Base-by-base conservation (phyloP, 1,140 invertebrate species). In the Zaprionus inermis region DNA sequence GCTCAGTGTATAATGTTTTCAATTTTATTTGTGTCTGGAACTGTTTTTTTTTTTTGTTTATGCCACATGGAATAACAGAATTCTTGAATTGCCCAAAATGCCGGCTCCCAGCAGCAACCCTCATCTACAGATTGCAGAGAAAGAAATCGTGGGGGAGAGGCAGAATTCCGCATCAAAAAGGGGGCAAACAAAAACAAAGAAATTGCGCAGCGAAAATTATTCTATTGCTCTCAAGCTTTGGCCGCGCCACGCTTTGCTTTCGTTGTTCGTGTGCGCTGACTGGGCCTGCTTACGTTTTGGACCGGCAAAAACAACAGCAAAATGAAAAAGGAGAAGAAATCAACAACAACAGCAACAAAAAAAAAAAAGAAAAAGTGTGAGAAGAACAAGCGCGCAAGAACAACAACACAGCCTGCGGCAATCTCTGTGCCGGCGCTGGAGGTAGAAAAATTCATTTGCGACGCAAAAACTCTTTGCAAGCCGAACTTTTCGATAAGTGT, bases 181-280 rank as follows among this genome's bases (percentile, higher is more conserved):
- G 20, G 38, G 58, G n/a, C 18, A 49, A 72, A 55, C 34, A 57
- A 73, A 74, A 67, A 57, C 30, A 69, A 79, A 82, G 79, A 88
- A 89, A 88, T 88, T 88, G 84, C 83, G 83, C 83, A 88, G 84
- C 77, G 70, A 67, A 80, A 69, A 76, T 57, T 52, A 16, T 46
- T 57, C 24, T 63, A 51, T 66, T 73, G 38, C 68, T 46, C 34
- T 18, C 38, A 44, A 28, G 36, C 36, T 36, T 36, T 36, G 12
- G 30, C 49, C 3, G 24, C 65, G 32, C 69, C 70, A 64, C 59
- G 71, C 34, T 60, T 63, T 59, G 71, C 24, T 78, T 44, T 64
- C 66, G 49, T 69, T 32, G 30, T 10, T 32, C 9, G n/a, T 41
- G 38, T 16, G n/a, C n/a, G n/a, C n/a, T n/a, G n/a, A n/a, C n/a